phyloP scores from a whole-genome alignment of 2,888 invertebrate species.

The Oligia fasciuncula region DNA sequence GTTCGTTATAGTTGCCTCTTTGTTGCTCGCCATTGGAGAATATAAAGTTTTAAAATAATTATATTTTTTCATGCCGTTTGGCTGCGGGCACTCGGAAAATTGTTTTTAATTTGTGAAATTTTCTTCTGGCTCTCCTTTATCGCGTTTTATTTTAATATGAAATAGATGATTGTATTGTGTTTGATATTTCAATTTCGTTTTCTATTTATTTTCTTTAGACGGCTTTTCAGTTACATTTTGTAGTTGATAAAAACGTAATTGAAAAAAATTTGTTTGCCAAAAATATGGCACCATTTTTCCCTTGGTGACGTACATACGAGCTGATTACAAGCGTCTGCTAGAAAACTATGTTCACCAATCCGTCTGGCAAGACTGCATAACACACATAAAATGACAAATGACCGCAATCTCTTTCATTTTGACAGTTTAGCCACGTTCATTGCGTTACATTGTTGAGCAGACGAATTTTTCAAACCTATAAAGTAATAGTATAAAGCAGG shows the following conservation, averaged over 20 bases:
- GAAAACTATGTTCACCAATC: too few relatives aligned
- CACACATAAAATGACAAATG: not conserved
- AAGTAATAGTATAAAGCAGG: not conserved
- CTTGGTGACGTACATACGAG: too few relatives aligned
- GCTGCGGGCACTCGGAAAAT: slow-evolving; percentile 29
- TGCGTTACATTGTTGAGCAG: not conserved
- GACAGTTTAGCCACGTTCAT: not conserved
- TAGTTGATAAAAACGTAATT: not conserved
- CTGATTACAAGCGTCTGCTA: not conserved
- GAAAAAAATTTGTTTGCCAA: too few relatives aligned
- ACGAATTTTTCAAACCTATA: not conserved
- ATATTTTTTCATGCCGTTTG: slow-evolving; percentile 40
- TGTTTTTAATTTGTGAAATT: slow-evolving; percentile 45
- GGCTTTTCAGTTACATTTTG: not conserved
- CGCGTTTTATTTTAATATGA: slow-evolving; percentile 11
- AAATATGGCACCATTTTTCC: not conserved
- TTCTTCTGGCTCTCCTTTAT: slow-evolving; percentile 32
- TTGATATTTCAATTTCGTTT: slow-evolving; percentile 27
- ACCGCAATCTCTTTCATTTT: not conserved
- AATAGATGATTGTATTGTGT: slow-evolving; percentile 3
- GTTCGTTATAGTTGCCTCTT: slow-evolving; percentile 53
- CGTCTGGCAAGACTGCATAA: too few relatives aligned
- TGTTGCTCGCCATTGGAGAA: slow-evolving; percentile 33
- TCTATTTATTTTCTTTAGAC: not conserved
- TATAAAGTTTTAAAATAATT: slow-evolving; percentile 48